Conservation (phyloP, 2,797 vertebrate genomes). For the Allobates femoralis region DNA sequence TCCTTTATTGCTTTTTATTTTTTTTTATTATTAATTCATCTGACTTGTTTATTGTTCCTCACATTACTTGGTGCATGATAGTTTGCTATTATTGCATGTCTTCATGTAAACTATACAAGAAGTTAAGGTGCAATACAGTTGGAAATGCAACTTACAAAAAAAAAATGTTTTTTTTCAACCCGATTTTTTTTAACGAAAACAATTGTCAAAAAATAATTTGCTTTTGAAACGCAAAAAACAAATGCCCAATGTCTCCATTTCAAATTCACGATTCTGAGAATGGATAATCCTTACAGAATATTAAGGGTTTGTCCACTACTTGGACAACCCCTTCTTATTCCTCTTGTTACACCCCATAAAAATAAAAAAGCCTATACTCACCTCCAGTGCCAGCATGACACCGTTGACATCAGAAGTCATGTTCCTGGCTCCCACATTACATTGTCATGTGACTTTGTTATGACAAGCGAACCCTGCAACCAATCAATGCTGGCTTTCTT, state of each 20-base stretch:
- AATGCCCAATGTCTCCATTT: background rate
- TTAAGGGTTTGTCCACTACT: no score
- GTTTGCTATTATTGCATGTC: conserved; percentile 42
- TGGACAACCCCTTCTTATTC: no score
- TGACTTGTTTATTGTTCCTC: background rate
- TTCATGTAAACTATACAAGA: conserved; percentile 23
- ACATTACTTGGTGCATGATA: conserved; percentile 28
- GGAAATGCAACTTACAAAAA: background rate
- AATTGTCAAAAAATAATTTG: background rate
- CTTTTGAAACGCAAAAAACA: background rate
- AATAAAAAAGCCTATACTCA: no score
- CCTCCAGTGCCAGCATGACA: no score
- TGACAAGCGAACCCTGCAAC: no score
- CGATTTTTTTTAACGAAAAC: background rate
- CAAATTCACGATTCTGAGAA: no score
- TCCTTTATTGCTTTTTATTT: background rate
- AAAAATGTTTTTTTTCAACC: background rate
- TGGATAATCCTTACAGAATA: background rate
- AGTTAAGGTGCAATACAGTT: background rate
- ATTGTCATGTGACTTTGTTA: no score
- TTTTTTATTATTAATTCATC: background rate
- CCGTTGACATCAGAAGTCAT: no score
- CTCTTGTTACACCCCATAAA: no score
- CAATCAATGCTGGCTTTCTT: no score
- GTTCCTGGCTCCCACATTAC: no score